A percentile compares a stretch with the other conserved stretches of the same genome.
Conservation (phyloP, 2,888 invertebrate genomes). For the Siphonodentalium dalli region DNA sequence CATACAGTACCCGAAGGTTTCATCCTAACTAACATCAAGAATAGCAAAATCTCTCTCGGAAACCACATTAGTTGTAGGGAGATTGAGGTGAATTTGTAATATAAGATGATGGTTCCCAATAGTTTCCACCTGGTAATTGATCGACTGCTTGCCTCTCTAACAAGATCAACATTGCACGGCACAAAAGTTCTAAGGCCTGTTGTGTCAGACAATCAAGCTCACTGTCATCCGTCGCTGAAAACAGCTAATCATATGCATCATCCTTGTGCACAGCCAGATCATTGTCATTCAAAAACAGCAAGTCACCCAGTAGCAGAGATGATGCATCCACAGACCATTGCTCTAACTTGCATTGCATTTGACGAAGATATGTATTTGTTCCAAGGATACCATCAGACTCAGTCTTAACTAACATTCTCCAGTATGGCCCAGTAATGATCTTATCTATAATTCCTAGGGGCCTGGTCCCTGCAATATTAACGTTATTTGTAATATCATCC, state of each 20-base stretch:
- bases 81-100: not conserved
- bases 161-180: constrained; percentile 18
- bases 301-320: not conserved
- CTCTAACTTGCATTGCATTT: not conserved
- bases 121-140: constrained; percentile 21
- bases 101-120: not conserved
- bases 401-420: constrained; percentile 9
- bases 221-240: constrained; percentile 6
- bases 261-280: constrained; percentile 2
- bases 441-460: constrained; percentile 18
- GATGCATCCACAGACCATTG: not conserved
- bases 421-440: constrained; percentile 17
- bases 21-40: constrained; percentile 11
- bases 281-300: constrained; percentile 10
- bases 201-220: constrained; percentile 16
- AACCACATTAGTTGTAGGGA: constrained; percentile 9
- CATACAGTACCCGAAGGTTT: constrained; percentile 15
- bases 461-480: constrained; percentile 3
- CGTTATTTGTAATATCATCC: constrained; percentile 7
- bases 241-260: constrained; percentile 11
- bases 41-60: constrained; percentile 14
- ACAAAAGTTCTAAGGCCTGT: constrained; percentile 17
- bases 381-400: not conserved
- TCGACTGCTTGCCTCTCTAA: constrained; percentile 23
- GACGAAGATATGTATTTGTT: not conserved